These are phyloP conservation scores for Papilio elwesi DNA, from an alignment of 2,888 invertebrate genomes.

Conservation along the genomic window DNA sequence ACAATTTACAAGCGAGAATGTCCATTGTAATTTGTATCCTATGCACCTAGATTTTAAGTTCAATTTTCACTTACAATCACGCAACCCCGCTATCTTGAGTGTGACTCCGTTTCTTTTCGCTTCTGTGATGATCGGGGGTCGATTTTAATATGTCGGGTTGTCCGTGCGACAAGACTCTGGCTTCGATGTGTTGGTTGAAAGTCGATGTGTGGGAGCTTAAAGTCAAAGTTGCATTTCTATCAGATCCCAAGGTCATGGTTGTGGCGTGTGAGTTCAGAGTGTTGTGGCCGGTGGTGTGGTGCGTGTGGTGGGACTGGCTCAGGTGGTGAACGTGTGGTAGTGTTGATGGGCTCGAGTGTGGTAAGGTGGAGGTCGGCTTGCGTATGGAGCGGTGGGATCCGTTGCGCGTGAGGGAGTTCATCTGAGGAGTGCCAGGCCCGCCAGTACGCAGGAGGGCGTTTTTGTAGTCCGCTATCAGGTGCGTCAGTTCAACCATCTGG, in stretches of 20 bases:
- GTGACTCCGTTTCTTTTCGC: conserved; percentile 73
- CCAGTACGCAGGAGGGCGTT: conserved; percentile 92
- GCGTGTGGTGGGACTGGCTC: conserved; percentile 60
- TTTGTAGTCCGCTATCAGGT: conserved; percentile 97
- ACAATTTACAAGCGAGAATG: conserved; percentile 17
- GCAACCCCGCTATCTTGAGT: conserved; percentile 74
- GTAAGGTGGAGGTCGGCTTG: conserved; percentile 66
- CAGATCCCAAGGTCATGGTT: conserved; percentile 73
- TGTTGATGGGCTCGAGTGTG: conserved; percentile 77
- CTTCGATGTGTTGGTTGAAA: conserved; percentile 62
- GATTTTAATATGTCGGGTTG: conserved; percentile 94
- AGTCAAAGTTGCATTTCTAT: conserved; percentile 70
- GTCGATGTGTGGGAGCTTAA: conserved; percentile 73
- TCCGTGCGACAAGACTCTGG: conserved; percentile 74
- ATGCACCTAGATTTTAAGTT: conserved; percentile 44
- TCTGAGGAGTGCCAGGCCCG: conserved; percentile 89
- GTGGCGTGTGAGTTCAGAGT: conserved; percentile 85
- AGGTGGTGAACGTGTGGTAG: conserved; percentile 64
- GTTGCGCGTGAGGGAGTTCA: conserved; percentile 90
- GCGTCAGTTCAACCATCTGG: conserved; percentile 94
- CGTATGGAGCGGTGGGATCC: conserved; percentile 87
- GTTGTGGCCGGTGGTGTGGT: conserved; percentile 85
- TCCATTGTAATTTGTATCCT: conserved; percentile 33
- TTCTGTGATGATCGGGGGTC: conserved; percentile 90
- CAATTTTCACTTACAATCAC: conserved; percentile 30